Evolutionary conservation across 2,888 invertebrate species (phyloP).

Genomic region (Stenurella melanura): DNA sequence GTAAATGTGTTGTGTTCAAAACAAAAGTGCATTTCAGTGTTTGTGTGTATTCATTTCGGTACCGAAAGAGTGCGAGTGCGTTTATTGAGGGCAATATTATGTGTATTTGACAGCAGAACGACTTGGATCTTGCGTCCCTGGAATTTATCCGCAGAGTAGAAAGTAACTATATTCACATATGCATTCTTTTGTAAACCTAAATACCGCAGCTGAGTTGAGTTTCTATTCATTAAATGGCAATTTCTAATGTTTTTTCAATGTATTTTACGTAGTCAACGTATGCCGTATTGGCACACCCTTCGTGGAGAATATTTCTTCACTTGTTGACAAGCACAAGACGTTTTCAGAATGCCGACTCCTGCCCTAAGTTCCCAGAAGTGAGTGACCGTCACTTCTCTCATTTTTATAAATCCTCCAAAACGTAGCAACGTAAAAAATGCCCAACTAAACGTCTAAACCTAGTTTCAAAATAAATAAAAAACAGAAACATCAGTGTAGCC

Average conservation of each 20-base stretch:
- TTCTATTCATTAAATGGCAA: slow-evolving; percentile 41
- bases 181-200: slow-evolving; percentile 38
- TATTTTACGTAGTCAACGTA: background rate
- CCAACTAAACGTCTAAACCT: background rate
- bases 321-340: slow-evolving; percentile 8
- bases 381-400: too few relatives aligned
- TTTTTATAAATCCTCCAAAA: too few relatives aligned
- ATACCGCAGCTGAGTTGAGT: slow-evolving; percentile 39
- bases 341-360: background rate
- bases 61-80: slow-evolving; percentile 37
- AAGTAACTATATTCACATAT: slow-evolving; percentile 54
- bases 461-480: slow-evolving; percentile 2
- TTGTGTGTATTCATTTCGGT: slow-evolving; percentile 30
- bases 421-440: too few relatives aligned
- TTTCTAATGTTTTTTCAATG: slow-evolving; percentile 37
- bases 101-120: slow-evolving; percentile 55
- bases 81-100: slow-evolving; percentile 45
- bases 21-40: slow-evolving; percentile 42
- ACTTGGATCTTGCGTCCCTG: slow-evolving; percentile 54
- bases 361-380: background rate
- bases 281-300: slow-evolving; percentile 38
- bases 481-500: background rate
- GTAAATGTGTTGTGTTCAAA: slow-evolving; percentile 40
- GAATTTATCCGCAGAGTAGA: slow-evolving; percentile 56
- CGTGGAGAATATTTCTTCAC: slow-evolving; percentile 13